These are phyloP conservation scores for Nycteola revayana DNA, from an alignment of 2,888 invertebrate species.

Conservation along the genomic window DNA sequence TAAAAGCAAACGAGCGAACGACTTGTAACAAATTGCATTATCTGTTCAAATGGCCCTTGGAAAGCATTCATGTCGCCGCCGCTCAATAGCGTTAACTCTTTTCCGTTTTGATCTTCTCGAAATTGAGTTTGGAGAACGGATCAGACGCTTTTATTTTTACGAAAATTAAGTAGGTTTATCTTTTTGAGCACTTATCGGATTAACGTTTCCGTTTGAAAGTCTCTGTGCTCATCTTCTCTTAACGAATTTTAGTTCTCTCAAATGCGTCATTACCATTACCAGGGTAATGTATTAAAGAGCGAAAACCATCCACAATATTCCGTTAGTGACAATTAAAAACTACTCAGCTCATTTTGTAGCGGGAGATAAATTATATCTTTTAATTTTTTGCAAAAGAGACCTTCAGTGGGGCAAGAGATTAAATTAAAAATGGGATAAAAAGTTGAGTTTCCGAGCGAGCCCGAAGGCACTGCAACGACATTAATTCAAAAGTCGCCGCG, in stretches of 20 bases:
- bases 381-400: slow-evolving; percentile 30
- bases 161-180: slow-evolving; percentile 26
- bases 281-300: slow-evolving; percentile 10
- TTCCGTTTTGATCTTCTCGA: slow-evolving; percentile 41
- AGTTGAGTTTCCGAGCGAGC: slow-evolving; percentile 33
- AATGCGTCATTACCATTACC: slow-evolving; percentile 7
- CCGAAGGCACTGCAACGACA: slow-evolving; percentile 33
- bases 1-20: slow-evolving; percentile 66
- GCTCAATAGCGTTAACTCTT: slow-evolving; percentile 47
- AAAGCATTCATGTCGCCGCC: slow-evolving; percentile 46
- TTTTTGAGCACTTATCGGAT: slow-evolving; percentile 22
- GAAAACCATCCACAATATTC: slow-evolving; percentile 10
- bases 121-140: slow-evolving; percentile 39
- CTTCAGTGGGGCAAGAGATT: slow-evolving; percentile 34
- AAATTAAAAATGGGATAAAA: slow-evolving; percentile 40
- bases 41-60: slow-evolving; percentile 57
- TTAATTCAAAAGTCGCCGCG: slow-evolving; percentile 49
- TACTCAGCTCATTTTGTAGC: slow-evolving; percentile 28
- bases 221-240: slow-evolving; percentile 3
- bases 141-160: slow-evolving; percentile 27
- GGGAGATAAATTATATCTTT: slow-evolving; percentile 34
- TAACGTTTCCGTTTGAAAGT: slow-evolving; percentile 16
- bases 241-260: slow-evolving; percentile 6
- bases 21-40: slow-evolving; percentile 71
- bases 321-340: slow-evolving; percentile 26